Base-by-base conservation (phyloP, 2,113 vertebrate genomes). In the Actenoides lindsayi region DNA sequence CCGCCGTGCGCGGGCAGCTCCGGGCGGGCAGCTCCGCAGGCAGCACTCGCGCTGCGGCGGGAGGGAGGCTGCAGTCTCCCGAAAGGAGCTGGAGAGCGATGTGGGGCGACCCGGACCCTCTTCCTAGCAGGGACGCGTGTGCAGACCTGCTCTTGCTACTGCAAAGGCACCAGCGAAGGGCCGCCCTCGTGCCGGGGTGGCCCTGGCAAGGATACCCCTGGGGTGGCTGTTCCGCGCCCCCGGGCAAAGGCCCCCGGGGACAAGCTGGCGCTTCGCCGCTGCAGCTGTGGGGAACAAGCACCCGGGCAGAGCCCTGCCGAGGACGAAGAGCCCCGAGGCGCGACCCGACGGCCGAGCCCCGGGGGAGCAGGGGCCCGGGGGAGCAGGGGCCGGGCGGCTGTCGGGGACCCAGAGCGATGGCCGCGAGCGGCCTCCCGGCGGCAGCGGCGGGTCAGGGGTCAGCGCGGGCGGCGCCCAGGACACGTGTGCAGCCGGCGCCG, bases 1-100 rank as follows among this genome's bases (percentile, higher is more conserved):
- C 25, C 0, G 15, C 37, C 25, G 63, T 4, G 6, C 6, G 65
- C 65, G 2, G 76, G 65, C 59, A 48, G 48, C 37, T 31, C 50
- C 11, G 27, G 19, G 33, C 8, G 33, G 4, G 35, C 57, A 31
- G 59, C 18, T 42, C 15, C 11, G 41, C 1, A 21, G 23, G 71
- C 62, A n/a, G 63, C n/a, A 7, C 42, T 2, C 0, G 70, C 6
- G 14, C 67, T 4, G 33, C 0, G 5, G 2, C 0, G 42, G 42
- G 41, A 27, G 2, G 9, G 10, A n/a, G 44, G 16, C 7, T 1
- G 2, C 37, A 5, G 33, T 1, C 15, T 18, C 19, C 24, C 1
- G 2, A 7, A 41, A 16, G 37, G 8, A n/a, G 64, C n/a, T 7
- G 28, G 23, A 56, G 28, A 31, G 25, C 13, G 7, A 17, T 6